phyloP scores from a whole-genome alignment of 2,797 vertebrate genomes.

The Epinephelus coioides region DNA sequence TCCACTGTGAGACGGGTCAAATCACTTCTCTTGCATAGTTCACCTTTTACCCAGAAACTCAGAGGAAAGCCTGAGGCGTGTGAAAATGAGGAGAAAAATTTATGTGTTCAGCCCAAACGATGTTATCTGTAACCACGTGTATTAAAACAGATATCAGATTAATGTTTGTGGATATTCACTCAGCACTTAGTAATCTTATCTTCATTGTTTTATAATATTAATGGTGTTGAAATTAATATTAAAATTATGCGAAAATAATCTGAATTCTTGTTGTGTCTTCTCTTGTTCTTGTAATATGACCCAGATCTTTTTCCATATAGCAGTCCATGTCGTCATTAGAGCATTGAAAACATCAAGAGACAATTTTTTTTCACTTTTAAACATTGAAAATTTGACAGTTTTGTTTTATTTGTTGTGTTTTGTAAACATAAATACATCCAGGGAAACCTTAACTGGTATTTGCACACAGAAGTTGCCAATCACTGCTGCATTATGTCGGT shows the following conservation, averaged over 20 bases:
- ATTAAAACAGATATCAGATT: neutral
- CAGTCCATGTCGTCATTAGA: neutral
- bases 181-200: neutral
- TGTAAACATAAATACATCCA: too few relatives aligned
- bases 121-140: neutral
- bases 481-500: neutral
- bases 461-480: too few relatives aligned
- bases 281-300: neutral
- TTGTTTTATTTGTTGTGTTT: neutral
- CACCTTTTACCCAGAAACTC: conserved; percentile 76
- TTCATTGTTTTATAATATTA: neutral
- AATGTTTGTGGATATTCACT: neutral
- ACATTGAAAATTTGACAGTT: neutral
- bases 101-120: neutral
- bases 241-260: neutral
- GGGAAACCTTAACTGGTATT: neutral
- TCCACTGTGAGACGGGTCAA: conserved; percentile 32
- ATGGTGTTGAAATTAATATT: neutral
- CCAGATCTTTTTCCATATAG: neutral
- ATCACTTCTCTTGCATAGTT: conserved; percentile 28
- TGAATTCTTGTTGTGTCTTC: too few relatives aligned
- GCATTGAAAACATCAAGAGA: neutral
- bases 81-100: conserved; percentile 13
- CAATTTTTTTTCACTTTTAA: too few relatives aligned
- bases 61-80: conserved; percentile 13